Conservation (phyloP, 2,888 invertebrate species). For the Lasiommata megera region DNA sequence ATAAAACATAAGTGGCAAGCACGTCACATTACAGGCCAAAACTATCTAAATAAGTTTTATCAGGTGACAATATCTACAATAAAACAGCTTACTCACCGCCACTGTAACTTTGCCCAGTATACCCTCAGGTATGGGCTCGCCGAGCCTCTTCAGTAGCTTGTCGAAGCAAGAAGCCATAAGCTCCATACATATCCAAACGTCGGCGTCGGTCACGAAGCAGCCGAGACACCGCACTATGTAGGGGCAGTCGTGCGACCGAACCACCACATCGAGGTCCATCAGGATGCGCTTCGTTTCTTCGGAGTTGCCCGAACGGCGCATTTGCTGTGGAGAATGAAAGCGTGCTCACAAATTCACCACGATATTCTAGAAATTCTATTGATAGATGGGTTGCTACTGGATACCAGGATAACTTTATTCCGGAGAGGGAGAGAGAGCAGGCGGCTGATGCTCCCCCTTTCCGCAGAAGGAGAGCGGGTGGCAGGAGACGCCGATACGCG, state of each 20-base stretch:
- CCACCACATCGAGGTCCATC: slow-evolving; percentile 98
- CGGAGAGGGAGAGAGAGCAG: too few relatives aligned
- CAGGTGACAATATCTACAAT: too few relatives aligned
- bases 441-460: too few relatives aligned
- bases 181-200: slow-evolving; percentile 99
- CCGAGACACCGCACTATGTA: slow-evolving; percentile 98
- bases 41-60: too few relatives aligned
- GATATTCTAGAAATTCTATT: too few relatives aligned
- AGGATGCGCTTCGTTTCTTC: slow-evolving; percentile 99
- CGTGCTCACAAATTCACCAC: too few relatives aligned
- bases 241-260: slow-evolving; percentile 98
- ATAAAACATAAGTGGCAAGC: too few relatives aligned
- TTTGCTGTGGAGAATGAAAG: slow-evolving; percentile 85
- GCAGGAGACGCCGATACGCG: too few relatives aligned
- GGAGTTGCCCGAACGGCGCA: slow-evolving; percentile 97
- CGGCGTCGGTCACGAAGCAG: slow-evolving; percentile 97
- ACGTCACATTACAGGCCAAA: too few relatives aligned
- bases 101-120: slow-evolving; percentile 98
- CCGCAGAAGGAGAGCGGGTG: too few relatives aligned
- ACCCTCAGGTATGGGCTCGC: slow-evolving; percentile 95
- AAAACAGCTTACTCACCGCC: slow-evolving; percentile 84
- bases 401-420: too few relatives aligned
- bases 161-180: slow-evolving; percentile 99
- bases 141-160: slow-evolving; percentile 93
- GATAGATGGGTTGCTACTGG: too few relatives aligned